phyloP scores from a whole-genome alignment of 53 echinoderm and acorn worm species.

The Crossaster papposus region DNA sequence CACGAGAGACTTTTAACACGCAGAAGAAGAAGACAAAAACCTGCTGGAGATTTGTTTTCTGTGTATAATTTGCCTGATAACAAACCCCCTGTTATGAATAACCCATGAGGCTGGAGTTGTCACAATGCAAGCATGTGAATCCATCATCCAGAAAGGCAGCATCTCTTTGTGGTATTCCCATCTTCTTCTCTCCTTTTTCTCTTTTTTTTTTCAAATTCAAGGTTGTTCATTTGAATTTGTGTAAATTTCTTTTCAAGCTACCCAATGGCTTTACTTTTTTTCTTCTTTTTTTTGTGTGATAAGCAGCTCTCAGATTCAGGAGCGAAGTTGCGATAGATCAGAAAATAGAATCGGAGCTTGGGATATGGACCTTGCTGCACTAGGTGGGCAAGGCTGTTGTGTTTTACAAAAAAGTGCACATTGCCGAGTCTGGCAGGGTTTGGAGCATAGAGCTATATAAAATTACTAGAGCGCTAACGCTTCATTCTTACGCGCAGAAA shows the following conservation, averaged over 20 bases:
- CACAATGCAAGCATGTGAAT: neutral
- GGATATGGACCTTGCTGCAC: neutral
- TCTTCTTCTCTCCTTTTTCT: neutral
- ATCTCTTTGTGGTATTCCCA: neutral
- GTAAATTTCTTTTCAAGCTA: no score
- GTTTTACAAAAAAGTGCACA: no score
- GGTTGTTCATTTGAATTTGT: neutral
- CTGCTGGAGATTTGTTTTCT: no score
- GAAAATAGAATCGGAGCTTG: neutral
- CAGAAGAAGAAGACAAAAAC: neutral
- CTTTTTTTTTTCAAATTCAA: neutral
- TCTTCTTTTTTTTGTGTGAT: neutral
- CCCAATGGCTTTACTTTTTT: neutral
- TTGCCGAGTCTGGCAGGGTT: no score
- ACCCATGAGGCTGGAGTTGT: neutral
- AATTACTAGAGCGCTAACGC: no score
- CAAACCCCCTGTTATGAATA: neutral
- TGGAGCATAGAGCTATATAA: no score
- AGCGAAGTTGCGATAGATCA: neutral
- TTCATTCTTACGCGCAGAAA: no score
- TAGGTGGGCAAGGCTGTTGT: neutral
- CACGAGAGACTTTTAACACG: neutral
- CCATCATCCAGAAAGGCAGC: neutral
- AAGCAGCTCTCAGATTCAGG: neutral
- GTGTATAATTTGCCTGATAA: neutral